These are phyloP conservation scores for Choloepus didactylus DNA, from an alignment of 2,797 vertebrate species.

Conservation along the genomic window DNA sequence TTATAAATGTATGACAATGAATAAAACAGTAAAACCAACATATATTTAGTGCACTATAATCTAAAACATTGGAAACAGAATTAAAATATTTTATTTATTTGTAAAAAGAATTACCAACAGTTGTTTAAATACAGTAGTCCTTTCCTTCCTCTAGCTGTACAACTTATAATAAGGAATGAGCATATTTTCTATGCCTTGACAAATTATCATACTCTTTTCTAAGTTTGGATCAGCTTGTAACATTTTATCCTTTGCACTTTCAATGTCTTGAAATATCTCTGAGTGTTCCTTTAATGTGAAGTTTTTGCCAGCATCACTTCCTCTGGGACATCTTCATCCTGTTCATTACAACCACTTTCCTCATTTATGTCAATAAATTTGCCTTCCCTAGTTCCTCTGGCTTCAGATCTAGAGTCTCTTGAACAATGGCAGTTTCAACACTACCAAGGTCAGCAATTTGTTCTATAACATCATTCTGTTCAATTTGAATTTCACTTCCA, in stretches of 20 bases:
- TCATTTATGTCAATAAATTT: background rate
- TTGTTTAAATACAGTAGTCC: background rate
- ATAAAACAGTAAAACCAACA: slow-evolving; percentile 55
- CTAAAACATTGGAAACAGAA: slow-evolving; percentile 8
- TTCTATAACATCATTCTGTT: background rate
- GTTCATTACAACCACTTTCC: background rate
- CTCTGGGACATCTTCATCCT: background rate
- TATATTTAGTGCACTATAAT: background rate
- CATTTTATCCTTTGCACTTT: slow-evolving; percentile 26
- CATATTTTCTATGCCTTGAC: background rate
- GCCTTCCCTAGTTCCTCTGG: background rate
- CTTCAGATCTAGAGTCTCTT: background rate
- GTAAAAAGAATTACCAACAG: background rate
- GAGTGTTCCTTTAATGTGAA: background rate
- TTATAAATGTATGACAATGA: background rate
- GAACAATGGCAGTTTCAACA: too few species aligned
- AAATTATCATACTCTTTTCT: background rate
- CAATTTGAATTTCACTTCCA: slow-evolving; percentile 4
- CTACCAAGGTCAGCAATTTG: background rate
- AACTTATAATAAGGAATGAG: background rate
- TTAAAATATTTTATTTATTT: slow-evolving; percentile 14
- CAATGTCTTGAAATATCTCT: background rate
- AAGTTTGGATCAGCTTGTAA: background rate
- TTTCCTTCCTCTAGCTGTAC: background rate
- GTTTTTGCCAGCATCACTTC: background rate